Evolutionary conservation across 2,113 vertebrate genomes (phyloP).

Genomic region (Candoia aspera): DNA sequence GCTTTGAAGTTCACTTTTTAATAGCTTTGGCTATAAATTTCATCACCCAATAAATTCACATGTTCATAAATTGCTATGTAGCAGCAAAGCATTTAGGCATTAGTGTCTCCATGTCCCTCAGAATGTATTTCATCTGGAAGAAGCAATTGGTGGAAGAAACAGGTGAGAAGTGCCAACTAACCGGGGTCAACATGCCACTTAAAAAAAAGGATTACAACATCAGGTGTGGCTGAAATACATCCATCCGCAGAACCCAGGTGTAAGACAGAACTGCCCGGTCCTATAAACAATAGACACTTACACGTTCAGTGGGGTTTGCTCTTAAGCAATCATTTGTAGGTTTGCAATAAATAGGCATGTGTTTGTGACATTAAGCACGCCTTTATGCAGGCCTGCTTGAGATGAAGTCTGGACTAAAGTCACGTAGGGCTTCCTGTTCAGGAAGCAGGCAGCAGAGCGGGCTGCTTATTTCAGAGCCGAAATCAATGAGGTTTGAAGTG

Average conservation of each 20-base stretch:
- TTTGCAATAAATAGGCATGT: too few species aligned
- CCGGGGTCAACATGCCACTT: conserved; percentile 16
- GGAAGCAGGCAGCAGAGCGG: neutral
- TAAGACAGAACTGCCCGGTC: neutral
- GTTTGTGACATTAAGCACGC: neutral
- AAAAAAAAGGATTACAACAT: neutral
- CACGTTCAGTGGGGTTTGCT: neutral
- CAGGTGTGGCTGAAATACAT: neutral
- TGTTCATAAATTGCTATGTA: neutral
- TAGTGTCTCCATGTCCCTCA: neutral
- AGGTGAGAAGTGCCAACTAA: neutral
- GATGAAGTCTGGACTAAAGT: neutral
- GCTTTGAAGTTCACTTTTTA: neutral
- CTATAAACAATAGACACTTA: neutral
- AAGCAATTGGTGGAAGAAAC: neutral
- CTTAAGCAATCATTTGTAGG: neutral
- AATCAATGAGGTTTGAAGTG: neutral
- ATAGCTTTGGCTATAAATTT: conserved; percentile 26
- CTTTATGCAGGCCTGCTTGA: neutral
- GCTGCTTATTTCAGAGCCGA: neutral
- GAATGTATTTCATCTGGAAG: conserved; percentile 1
- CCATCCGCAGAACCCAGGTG: neutral
- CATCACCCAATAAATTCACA: conserved; percentile 24
- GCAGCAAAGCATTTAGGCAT: neutral
- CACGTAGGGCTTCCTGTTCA: neutral